These are phyloP conservation scores for Tauraco hartlaubi DNA, from an alignment of 2,797 vertebrate species.

Conservation along the genomic window DNA sequence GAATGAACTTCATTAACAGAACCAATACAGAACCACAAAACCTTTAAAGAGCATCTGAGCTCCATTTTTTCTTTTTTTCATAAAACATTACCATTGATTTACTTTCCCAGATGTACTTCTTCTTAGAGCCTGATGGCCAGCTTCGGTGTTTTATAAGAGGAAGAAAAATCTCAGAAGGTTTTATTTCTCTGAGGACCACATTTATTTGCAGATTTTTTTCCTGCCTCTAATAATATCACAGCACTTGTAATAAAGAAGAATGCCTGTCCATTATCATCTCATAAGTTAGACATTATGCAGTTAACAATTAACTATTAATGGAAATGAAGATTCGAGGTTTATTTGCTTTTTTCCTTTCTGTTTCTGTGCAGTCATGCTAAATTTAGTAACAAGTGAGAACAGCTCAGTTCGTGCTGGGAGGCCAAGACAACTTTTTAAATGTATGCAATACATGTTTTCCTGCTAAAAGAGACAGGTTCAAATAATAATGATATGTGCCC, in stretches of 20 bases:
- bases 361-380: constrained; percentile 7
- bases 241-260: constrained; percentile 32
- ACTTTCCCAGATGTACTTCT: constrained; percentile 3
- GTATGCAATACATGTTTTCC: background rate
- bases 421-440: background rate
- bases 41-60: constrained; percentile 1
- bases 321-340: constrained; percentile 46
- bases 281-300: constrained; percentile 8
- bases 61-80: background rate
- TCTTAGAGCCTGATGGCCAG: background rate
- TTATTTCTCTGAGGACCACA: constrained; percentile 23
- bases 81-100: constrained; percentile 57
- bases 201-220: constrained; percentile 27
- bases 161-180: constrained; percentile 26
- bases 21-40: background rate
- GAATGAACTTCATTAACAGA: constrained; percentile 8
- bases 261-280: constrained; percentile 9
- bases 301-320: constrained; percentile 68
- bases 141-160: constrained; percentile 14
- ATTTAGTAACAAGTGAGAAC: constrained; percentile 20
- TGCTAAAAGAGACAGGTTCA: background rate
- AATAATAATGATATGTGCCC: background rate
- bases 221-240: constrained; percentile 42
- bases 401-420: background rate
- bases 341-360: constrained; percentile 1